Conservation (phyloP, 1,140 invertebrate species). For the Anadara kagoshimensis region DNA sequence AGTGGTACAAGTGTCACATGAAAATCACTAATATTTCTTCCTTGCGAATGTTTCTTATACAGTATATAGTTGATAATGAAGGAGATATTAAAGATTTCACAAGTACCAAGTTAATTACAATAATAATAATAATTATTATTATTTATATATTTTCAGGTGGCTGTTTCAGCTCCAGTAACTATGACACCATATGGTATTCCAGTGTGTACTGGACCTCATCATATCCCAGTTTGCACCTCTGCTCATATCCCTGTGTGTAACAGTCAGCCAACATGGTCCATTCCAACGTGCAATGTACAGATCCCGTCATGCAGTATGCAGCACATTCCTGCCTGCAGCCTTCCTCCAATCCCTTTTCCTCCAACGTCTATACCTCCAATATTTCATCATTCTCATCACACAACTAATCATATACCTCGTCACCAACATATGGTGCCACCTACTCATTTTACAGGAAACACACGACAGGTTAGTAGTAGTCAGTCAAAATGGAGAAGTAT, state of each 20-base stretch:
- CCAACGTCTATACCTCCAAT: slow-evolving; percentile 43
- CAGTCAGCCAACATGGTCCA: slow-evolving; percentile 66
- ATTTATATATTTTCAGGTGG: slow-evolving; percentile 74
- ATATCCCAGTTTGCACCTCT: slow-evolving; percentile 64
- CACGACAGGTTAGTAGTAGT: too few relatives aligned
- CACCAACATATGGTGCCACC: slow-evolving; percentile 43
- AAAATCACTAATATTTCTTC: too few relatives aligned
- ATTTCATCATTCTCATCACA: slow-evolving; percentile 69
- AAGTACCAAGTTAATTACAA: too few relatives aligned
- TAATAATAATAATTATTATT: too few relatives aligned
- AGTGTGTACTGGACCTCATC: slow-evolving; percentile 68
- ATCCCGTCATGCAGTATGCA: slow-evolving; percentile 63
- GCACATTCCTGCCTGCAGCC: slow-evolving; percentile 69
- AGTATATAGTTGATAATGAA: too few relatives aligned
- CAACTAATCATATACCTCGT: slow-evolving; percentile 60
- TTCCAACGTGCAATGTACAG: slow-evolving; percentile 62
- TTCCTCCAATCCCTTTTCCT: slow-evolving; percentile 62
- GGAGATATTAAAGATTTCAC: too few relatives aligned
- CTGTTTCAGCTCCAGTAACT: slow-evolving; percentile 79
- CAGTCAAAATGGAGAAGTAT: too few relatives aligned
- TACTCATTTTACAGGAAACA: slow-evolving; percentile 28
- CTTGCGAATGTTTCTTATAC: too few relatives aligned
- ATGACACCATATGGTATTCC: slow-evolving; percentile 74
- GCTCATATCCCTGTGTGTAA: slow-evolving; percentile 65
- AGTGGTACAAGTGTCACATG: too few relatives aligned